These are phyloP conservation scores for Gobius niger DNA, from an alignment of 2,113 vertebrate genomes.

Conservation along the genomic window DNA sequence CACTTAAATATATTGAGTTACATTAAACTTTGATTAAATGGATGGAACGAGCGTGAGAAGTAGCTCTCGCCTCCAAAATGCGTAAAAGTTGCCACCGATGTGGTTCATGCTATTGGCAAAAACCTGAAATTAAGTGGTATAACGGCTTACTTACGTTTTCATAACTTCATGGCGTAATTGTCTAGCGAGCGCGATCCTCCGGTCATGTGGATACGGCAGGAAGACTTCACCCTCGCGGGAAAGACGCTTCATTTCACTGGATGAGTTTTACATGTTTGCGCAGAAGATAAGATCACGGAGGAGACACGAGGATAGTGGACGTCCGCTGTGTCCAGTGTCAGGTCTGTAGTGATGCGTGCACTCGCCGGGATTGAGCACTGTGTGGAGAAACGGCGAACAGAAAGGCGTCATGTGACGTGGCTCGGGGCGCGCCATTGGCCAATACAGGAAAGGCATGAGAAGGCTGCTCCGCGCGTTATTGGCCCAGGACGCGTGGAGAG, in stretches of 20 bases:
- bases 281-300: slow-evolving; percentile 25
- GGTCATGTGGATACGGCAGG: slow-evolving; percentile 38
- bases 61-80: not conserved
- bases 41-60: slow-evolving; percentile 1
- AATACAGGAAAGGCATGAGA: slow-evolving; percentile 73
- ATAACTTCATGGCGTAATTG: slow-evolving; percentile 71
- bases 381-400: slow-evolving; percentile 78
- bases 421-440: slow-evolving; percentile 81
- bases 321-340: slow-evolving; percentile 78
- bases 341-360: slow-evolving; percentile 79
- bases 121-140: slow-evolving; percentile 4
- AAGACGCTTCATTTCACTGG: slow-evolving; percentile 20
- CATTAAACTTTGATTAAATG: not conserved
- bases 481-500: slow-evolving; percentile 75
- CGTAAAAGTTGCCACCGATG: not conserved
- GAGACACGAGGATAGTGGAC: slow-evolving; percentile 49
- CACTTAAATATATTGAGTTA: not conserved
- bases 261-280: slow-evolving; percentile 25
- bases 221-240: slow-evolving; percentile 53
- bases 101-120: too few relatives aligned
- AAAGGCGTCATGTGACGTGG: slow-evolving; percentile 84
- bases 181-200: slow-evolving; percentile 47
- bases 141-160: slow-evolving; percentile 64
- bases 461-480: slow-evolving; percentile 82
- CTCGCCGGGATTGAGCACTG: slow-evolving; percentile 80